These are phyloP conservation scores for Cosmia pyralina DNA, from an alignment of 2,888 invertebrate genomes.

Conservation along the genomic window DNA sequence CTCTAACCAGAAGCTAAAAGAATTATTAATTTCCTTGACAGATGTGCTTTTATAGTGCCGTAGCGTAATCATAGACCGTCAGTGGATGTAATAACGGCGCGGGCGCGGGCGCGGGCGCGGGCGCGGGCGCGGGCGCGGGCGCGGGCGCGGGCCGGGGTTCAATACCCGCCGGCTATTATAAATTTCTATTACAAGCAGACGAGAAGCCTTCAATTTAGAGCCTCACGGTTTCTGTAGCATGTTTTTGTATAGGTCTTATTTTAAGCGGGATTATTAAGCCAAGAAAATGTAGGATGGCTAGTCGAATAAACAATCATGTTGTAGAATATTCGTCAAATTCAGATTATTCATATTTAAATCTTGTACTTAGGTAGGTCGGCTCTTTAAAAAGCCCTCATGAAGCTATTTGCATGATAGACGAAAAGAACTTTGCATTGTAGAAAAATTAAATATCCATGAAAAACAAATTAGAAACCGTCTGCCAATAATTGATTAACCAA, in stretches of 20 bases:
- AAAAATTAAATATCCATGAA: constrained; percentile 18
- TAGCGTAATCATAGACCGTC: constrained; percentile 65
- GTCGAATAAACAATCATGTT: not conserved
- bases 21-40: constrained; percentile 35
- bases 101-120: constrained; percentile 37
- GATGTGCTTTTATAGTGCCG: constrained; percentile 36
- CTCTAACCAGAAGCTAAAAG: constrained; percentile 17
- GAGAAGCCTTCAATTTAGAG: constrained; percentile 64
- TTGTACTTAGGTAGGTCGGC: not conserved
- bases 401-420: not conserved
- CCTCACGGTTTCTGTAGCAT: constrained; percentile 56
- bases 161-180: constrained; percentile 67
- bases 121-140: constrained; percentile 45
- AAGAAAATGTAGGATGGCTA: constrained; percentile 2
- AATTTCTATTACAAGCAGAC: constrained; percentile 60
- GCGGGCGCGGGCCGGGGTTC: constrained; percentile 62
- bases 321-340: constrained; percentile 14
- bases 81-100: constrained; percentile 58
- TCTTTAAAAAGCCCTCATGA: not conserved
- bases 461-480: not conserved
- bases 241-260: constrained; percentile 58
- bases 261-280: constrained; percentile 19
- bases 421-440: not conserved
- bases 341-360: not conserved
- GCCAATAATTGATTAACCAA: not conserved